Percentiles rank a stretch among this genome's conserved stretches.
Conservation (phyloP, 2,797 vertebrate genomes). For the Spondyliosoma cantharus region DNA sequence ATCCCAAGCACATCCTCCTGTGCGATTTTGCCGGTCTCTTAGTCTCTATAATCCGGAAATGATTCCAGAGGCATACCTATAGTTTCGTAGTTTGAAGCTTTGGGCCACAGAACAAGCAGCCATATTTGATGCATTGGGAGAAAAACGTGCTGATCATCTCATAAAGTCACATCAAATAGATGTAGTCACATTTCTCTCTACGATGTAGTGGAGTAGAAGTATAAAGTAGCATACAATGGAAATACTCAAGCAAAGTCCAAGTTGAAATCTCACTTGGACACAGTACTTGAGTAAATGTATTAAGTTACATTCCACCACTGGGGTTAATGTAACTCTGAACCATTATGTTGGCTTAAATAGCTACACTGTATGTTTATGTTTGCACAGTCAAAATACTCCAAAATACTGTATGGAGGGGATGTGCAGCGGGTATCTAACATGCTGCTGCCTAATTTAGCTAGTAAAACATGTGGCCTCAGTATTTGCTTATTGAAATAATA, state of each 20-base stretch:
- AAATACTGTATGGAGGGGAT: not conserved
- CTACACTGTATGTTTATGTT: not conserved
- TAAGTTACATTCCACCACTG: slow-evolving; percentile 9
- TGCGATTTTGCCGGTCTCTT: too few relatives aligned
- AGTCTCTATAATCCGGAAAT: too few relatives aligned
- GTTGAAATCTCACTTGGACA: not conserved
- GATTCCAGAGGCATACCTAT: too few relatives aligned
- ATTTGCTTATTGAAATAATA: not conserved
- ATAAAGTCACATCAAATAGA: not conserved
- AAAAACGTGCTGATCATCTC: too few relatives aligned
- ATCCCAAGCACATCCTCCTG: too few relatives aligned
- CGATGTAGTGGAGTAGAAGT: not conserved
- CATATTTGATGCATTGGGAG: too few relatives aligned
- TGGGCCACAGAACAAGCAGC: too few relatives aligned
- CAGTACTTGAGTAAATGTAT: not conserved
- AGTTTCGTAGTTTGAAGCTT: too few relatives aligned
- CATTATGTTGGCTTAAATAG: not conserved
- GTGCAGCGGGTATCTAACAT: not conserved
- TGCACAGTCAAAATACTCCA: not conserved
- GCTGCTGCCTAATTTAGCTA: not conserved
- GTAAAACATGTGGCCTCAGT: not conserved
- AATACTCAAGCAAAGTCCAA: slow-evolving; percentile 3
- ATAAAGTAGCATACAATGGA: not conserved
- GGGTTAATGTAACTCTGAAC: slow-evolving; percentile 15
- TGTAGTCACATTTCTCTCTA: not conserved